Evolutionary conservation across 2,797 vertebrate species (phyloP).

Genomic region (Falco rusticolus): DNA sequence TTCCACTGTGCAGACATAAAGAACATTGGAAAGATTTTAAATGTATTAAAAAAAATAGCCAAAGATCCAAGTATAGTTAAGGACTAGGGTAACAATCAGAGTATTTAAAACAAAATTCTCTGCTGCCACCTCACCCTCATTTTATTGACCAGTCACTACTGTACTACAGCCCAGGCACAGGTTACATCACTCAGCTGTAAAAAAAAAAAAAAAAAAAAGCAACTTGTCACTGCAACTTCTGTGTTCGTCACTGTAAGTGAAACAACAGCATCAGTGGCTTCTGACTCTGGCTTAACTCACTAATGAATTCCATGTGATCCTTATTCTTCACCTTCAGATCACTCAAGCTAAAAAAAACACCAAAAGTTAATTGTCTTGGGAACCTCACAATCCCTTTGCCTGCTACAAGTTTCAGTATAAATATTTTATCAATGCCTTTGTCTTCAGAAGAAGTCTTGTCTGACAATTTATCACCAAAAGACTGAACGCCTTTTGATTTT

Average conservation of each 20-base stretch:
- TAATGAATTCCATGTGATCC: background rate
- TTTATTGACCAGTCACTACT: background rate
- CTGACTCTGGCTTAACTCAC: background rate
- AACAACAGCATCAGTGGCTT: background rate
- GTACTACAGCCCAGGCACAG: background rate
- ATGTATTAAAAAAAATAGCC: no score
- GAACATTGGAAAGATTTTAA: accelerated
- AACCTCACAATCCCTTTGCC: background rate
- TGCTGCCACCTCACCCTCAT: background rate
- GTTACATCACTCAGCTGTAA: background rate
- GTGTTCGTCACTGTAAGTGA: background rate
- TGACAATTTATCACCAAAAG: background rate
- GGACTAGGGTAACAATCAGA: background rate
- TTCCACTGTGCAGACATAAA: background rate
- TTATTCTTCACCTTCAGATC: background rate
- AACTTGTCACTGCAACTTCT: background rate
- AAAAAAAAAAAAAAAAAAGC: background rate
- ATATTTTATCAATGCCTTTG: background rate
- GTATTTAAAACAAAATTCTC: background rate
- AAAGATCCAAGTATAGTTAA: background rate
- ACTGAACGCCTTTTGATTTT: background rate
- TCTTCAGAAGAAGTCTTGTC: background rate
- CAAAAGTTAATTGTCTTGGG: background rate
- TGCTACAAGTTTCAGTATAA: background rate
- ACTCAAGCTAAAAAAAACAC: background rate